Evolutionary conservation across 2,888 invertebrate species (phyloP).

Genomic region (Acleris literana): DNA sequence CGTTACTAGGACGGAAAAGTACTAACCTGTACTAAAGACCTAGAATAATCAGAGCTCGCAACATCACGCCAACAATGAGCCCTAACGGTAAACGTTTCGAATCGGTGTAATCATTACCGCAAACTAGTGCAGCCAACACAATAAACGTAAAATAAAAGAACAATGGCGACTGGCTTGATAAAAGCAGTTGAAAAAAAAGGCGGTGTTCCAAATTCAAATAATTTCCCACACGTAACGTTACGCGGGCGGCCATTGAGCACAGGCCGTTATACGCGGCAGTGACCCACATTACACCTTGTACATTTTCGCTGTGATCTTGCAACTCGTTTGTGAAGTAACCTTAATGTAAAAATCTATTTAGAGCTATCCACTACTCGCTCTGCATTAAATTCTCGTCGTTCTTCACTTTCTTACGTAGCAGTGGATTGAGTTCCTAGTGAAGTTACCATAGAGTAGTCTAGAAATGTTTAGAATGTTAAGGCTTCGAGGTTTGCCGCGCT

Average conservation of each 20-base stretch:
- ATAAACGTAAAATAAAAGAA: constrained; percentile 63
- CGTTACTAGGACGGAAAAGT: constrained; percentile 31
- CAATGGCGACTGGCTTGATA: constrained; percentile 70
- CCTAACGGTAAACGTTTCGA: constrained; percentile 47
- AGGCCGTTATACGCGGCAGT: constrained; percentile 81
- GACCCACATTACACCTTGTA: constrained; percentile 63
- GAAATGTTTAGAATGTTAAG: constrained; percentile 36
- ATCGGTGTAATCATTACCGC: constrained; percentile 46
- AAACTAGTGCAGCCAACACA: constrained; percentile 66
- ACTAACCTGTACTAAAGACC: constrained; percentile 32
- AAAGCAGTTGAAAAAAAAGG: constrained; percentile 68
- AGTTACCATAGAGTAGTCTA: constrained; percentile 34
- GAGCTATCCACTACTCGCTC: constrained; percentile 43
- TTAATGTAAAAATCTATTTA: constrained; percentile 52
- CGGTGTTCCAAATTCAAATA: constrained; percentile 81
- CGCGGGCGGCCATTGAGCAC: constrained; percentile 81
- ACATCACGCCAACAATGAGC: constrained; percentile 27
- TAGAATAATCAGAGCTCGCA: constrained; percentile 28
- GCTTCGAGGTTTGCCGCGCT: constrained; percentile 66
- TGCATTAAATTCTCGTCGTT: constrained; percentile 43
- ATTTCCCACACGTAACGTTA: constrained; percentile 84
- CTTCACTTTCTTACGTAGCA: constrained; percentile 36
- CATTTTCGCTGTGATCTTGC: constrained; percentile 66
- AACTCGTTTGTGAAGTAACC: constrained; percentile 68
- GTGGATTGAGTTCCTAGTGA: constrained; percentile 44